Percentiles rank a stretch among this genome's conserved stretches.
phyloP scores from a whole-genome alignment of 2,113 vertebrate species.

The Lasiurus cinereus region DNA sequence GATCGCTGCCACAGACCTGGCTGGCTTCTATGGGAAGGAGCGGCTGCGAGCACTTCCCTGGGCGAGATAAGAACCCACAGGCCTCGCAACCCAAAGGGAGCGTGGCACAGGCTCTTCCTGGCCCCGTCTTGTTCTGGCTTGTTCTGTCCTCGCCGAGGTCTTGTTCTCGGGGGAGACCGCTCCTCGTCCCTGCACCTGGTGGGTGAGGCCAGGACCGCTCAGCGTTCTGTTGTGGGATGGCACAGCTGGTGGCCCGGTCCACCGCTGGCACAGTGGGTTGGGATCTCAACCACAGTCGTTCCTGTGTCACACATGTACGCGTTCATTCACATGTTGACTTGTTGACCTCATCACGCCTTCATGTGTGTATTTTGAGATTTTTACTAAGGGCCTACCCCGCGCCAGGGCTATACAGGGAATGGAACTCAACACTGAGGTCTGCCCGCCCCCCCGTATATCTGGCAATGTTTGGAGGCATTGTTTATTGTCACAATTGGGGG shows the following conservation, averaged over 20 bases:
- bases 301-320: no score
- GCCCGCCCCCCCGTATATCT: background rate
- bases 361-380: no score
- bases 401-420: no score
- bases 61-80: no score
- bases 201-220: rapidly evolving
- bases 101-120: background rate
- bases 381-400: no score
- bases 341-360: no score
- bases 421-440: no score
- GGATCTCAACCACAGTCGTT: background rate
- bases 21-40: background rate
- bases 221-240: background rate
- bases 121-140: no score
- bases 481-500: background rate
- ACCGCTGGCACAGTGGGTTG: rapidly evolving
- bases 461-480: background rate
- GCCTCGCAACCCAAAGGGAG: background rate
- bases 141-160: rapidly evolving
- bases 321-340: no score
- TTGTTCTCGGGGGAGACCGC: rapidly evolving
- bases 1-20: background rate
- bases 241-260: rapidly evolving
- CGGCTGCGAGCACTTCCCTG: rapidly evolving
- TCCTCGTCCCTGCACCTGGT: no score